phyloP scores from a whole-genome alignment of 2,113 vertebrate species.

The Artemisiospiza belli region DNA sequence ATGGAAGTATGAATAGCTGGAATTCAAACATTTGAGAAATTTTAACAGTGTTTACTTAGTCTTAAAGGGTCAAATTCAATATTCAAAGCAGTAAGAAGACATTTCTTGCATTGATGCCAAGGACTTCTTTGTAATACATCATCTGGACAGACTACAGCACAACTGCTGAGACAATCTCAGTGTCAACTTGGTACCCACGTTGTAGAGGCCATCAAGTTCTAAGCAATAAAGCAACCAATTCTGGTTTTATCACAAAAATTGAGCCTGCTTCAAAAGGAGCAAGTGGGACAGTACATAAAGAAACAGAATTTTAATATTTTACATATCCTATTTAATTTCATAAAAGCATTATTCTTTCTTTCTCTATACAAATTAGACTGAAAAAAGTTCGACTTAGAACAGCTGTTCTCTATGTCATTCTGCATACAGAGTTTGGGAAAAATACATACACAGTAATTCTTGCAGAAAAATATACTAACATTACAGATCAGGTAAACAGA shows the following conservation, averaged over 20 bases:
- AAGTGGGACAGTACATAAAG: not conserved
- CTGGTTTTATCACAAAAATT: not conserved
- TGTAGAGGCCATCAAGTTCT: constrained; percentile 1
- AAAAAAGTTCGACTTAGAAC: not conserved
- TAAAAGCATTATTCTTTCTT: not conserved
- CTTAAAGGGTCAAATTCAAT: not conserved
- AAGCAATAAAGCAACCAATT: not conserved
- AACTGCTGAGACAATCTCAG: not conserved
- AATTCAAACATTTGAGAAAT: not conserved
- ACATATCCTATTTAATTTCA: not conserved
- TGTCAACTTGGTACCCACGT: not conserved
- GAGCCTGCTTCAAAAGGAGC: not conserved
- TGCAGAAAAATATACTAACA: not conserved
- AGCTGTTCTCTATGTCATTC: not conserved
- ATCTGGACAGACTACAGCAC: not conserved
- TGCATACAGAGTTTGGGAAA: not conserved
- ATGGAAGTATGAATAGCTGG: not conserved
- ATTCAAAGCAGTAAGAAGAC: not conserved
- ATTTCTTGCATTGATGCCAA: not conserved
- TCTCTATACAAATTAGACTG: not conserved
- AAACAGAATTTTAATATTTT: not conserved
- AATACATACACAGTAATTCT: not conserved
- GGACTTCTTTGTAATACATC: not conserved
- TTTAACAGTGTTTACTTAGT: not conserved
- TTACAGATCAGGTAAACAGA: not conserved